Percentiles rank a stretch among this genome's conserved stretches.
Evolutionary conservation across 1,140 invertebrate species (phyloP).

Genomic region (Hyphantria cunea): DNA sequence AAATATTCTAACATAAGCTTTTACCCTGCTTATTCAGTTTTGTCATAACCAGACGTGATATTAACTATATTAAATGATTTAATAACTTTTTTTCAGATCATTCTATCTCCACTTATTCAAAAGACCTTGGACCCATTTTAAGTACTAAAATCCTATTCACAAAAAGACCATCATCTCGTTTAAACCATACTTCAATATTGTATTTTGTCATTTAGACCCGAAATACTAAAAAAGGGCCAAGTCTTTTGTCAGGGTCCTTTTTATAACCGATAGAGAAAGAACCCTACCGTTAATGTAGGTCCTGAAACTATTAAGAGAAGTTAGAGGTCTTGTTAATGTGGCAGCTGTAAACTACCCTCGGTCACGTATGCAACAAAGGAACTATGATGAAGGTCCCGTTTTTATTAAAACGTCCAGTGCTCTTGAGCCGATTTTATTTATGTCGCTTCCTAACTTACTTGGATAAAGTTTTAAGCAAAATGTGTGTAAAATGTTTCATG

Average conservation of each 20-base stretch:
- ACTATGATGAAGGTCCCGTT: constrained; percentile 57
- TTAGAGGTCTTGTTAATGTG: constrained; percentile 35
- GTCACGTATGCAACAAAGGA: constrained; percentile 61
- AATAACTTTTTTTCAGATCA: background rate
- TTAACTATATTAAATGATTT: background rate
- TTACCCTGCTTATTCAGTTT: background rate
- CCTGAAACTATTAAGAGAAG: constrained; percentile 11
- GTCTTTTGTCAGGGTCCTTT: constrained; percentile 35
- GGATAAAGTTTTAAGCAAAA: constrained; percentile 21
- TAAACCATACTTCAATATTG: constrained; percentile 25
- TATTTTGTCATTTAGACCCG: constrained; percentile 31
- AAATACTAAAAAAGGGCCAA: constrained; percentile 39
- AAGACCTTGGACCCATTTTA: background rate
- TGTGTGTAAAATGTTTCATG: constrained; percentile 2
- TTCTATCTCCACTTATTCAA: background rate
- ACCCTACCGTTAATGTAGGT: constrained; percentile 12
- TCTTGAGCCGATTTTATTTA: constrained; percentile 62
- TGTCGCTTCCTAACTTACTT: constrained; percentile 43
- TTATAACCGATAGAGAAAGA: constrained; percentile 25
- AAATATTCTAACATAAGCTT: too few relatives aligned
- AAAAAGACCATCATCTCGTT: constrained; percentile 22
- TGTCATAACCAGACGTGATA: background rate
- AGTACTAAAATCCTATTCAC: background rate
- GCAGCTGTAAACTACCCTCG: constrained; percentile 36
- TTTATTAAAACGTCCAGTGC: constrained; percentile 57